Conservation (phyloP, 2,797 vertebrate genomes). For the Pseudomugil gertrudae region DNA sequence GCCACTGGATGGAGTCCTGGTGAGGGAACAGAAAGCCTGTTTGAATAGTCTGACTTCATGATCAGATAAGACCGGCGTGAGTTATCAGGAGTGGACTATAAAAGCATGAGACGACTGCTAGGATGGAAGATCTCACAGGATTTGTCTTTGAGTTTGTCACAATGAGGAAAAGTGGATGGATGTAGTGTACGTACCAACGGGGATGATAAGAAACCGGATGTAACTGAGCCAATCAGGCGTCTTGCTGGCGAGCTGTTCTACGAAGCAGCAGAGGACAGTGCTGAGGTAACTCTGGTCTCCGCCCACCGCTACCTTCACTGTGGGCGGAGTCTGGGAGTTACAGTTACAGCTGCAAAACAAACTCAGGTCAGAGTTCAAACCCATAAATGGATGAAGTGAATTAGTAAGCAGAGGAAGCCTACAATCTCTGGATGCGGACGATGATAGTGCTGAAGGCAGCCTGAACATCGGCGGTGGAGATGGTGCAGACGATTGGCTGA, state of each 20-base stretch:
- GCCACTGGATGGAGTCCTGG: conserved; percentile 78
- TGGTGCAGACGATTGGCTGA: conserved; percentile 77
- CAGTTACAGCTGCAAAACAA: conserved; percentile 66
- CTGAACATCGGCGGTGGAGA: conserved; percentile 75
- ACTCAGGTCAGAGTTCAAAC: not conserved
- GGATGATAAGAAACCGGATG: conserved; percentile 79
- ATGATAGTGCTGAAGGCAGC: conserved; percentile 78
- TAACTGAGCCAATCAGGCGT: conserved; percentile 81
- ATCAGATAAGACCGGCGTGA: no score
- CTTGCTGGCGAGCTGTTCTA: conserved; percentile 82
- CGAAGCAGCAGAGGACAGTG: conserved; percentile 76
- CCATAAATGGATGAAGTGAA: not conserved
- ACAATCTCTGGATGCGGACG: conserved; percentile 79
- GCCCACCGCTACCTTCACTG: conserved; percentile 74
- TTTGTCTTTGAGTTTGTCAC: no score
- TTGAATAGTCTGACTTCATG: no score
- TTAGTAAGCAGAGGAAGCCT: not conserved
- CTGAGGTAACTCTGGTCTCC: conserved; percentile 82
- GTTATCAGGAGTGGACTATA: no score
- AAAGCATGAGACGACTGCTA: no score
- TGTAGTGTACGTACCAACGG: conserved; percentile 49
- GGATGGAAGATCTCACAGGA: no score
- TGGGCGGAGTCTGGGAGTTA: conserved; percentile 44
- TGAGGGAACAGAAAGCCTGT: not conserved
- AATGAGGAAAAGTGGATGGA: no score